Evolutionary conservation across 1,140 invertebrate species (phyloP).

Genomic region (Drosophila cardini): DNA sequence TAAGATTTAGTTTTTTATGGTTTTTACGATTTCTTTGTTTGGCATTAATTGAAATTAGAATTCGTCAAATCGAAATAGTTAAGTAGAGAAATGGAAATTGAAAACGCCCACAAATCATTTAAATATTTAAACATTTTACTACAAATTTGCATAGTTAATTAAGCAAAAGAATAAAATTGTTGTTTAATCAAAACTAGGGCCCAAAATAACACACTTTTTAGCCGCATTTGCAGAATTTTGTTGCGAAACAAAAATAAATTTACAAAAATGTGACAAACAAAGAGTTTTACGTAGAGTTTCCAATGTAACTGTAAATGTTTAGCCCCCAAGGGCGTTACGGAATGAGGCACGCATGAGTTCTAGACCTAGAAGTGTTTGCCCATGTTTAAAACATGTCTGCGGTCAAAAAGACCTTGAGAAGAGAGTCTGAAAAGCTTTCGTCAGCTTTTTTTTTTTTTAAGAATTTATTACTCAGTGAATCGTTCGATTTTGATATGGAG

Average conservation of each 20-base stretch:
- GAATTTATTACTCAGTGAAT: slow-evolving; percentile 29
- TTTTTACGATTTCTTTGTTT: slow-evolving; percentile 27
- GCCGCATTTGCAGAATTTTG: slow-evolving; percentile 61
- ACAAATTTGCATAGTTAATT: slow-evolving; percentile 74
- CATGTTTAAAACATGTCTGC: slow-evolving; percentile 18
- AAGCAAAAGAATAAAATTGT: slow-evolving; percentile 32
- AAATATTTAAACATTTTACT: slow-evolving; percentile 23
- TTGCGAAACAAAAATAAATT: slow-evolving; percentile 14
- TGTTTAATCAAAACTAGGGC: slow-evolving; percentile 65
- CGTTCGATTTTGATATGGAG: slow-evolving; percentile 23
- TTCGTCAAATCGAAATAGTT: slow-evolving; percentile 20
- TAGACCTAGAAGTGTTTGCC: slow-evolving; percentile 42
- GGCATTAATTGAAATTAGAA: slow-evolving; percentile 44
- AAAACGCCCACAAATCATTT: slow-evolving; percentile 34
- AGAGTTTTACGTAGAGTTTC: slow-evolving; percentile 10
- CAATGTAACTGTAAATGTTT: slow-evolving; percentile 8
- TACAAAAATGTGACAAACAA: slow-evolving; percentile 15
- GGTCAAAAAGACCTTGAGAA: slow-evolving; percentile 1
- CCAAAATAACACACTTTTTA: slow-evolving; percentile 50
- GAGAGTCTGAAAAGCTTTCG: background rate
- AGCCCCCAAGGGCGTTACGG: slow-evolving; percentile 29
- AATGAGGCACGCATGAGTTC: slow-evolving; percentile 4
- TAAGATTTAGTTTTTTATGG: slow-evolving; percentile 17
- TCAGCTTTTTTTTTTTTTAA: slow-evolving; percentile 5
- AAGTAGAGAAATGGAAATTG: slow-evolving; percentile 8